phyloP scores from a whole-genome alignment of 2,113 vertebrate species.

The Butastur rufipennis region DNA sequence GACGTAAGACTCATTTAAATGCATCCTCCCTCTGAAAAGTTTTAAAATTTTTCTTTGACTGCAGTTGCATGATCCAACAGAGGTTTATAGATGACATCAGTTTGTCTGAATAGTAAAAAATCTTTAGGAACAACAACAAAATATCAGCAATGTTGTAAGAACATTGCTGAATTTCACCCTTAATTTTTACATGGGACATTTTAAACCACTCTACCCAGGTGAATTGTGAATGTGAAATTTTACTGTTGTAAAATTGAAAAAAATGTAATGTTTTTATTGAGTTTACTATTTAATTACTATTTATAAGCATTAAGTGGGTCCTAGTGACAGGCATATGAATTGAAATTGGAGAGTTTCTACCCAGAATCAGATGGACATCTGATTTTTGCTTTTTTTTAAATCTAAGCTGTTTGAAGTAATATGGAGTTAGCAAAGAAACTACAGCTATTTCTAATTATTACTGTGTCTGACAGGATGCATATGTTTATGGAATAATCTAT shows the following conservation, averaged over 20 bases:
- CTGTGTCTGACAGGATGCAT: slow-evolving; percentile 39
- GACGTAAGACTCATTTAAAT: background rate
- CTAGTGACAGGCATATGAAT: background rate
- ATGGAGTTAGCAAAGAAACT: background rate
- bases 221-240: background rate
- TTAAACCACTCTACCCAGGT: background rate
- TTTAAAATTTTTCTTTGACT: background rate
- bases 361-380: background rate
- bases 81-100: background rate
- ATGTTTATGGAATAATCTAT: slow-evolving; percentile 58
- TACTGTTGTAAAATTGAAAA: background rate
- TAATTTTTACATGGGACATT: background rate
- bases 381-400: background rate
- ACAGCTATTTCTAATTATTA: slow-evolving; percentile 59
- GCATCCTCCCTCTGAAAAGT: background rate
- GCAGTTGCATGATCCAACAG: background rate
- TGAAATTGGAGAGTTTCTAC: background rate
- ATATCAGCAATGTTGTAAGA: background rate
- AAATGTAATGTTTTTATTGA: background rate
- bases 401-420: background rate
- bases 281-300: background rate
- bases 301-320: background rate
- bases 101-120: background rate
- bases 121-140: background rate
- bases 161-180: background rate